Evolutionary conservation across 1,140 invertebrate species (phyloP), one percentile per base, ranked within the genome.

Genomic region (Panulirus ornatus): DNA sequence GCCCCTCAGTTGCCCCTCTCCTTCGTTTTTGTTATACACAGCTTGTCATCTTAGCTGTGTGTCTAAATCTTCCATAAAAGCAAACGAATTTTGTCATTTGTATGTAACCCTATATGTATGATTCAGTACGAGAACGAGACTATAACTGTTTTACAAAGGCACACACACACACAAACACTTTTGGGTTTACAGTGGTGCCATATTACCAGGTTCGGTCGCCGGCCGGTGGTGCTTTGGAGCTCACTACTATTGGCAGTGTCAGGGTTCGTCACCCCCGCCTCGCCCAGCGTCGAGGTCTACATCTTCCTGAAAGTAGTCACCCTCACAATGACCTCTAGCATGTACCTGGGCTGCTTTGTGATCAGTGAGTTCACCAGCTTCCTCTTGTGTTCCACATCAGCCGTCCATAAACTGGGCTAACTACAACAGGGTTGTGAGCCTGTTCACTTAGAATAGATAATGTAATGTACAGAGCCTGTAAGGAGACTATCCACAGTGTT

Each of bases 311-410:
- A 34, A 38, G 34, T 44, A 0, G 40, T 71, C 58, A 42, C 44
- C 3, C 5, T 11, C 36, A n/a, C 11, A n/a, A 30, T 42, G 38
- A 34, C 9, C 5, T 42, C 82, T 2, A 63, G 82, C 3, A 0
- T 40, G 11, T 84, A 84, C 44, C 58, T 84, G 16, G 58, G 58
- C n/a, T 70, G 82, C 63, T 84, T 84, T 22, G 30, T 71, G n/a
- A 22, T 71, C 22, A 11, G 82, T 84, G 30, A 84, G 82, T 44
- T 58, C 5, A 36, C 34, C 1, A 11, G 34, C n/a, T n/a, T n/a
- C n/a, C 22, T 11, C 22, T 58, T 11, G 22, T 58, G 51, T 58
- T 58, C 22, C 22, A 58, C 22, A 11, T 11, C 51, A 58, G 9
- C 22, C 9, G 9, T 58, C 9, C 22, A 58, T 9, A 11, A 58